Evolutionary conservation across 1,140 invertebrate species (phyloP).

Genomic region (Episyrphus balteatus): DNA sequence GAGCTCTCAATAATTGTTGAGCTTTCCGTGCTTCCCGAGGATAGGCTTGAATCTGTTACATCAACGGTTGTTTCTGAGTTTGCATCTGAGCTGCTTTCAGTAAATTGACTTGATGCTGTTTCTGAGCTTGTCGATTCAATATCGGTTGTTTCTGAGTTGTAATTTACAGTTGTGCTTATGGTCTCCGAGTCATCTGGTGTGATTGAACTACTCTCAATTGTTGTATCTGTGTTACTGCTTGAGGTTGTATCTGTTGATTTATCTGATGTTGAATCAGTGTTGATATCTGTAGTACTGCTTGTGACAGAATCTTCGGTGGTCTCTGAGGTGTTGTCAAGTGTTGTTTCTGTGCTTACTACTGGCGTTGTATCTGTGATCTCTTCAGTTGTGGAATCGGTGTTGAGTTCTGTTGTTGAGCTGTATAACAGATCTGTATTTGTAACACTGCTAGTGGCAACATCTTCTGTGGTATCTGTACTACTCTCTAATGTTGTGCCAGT

Average conservation of each 20-base stretch:
- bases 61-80: slow-evolving; percentile 3
- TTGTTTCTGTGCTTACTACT: neutral
- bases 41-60: neutral
- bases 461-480: too few species aligned
- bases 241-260: slow-evolving; percentile 2
- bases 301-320: slow-evolving; percentile 4
- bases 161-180: too few species aligned
- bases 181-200: too few species aligned
- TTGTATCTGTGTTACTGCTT: neutral
- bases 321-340: slow-evolving; percentile 9
- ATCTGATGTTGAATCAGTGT: slow-evolving; percentile 7
- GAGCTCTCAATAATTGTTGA: slow-evolving; percentile 1
- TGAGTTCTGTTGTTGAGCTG: too few species aligned
- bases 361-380: slow-evolving; percentile 6
- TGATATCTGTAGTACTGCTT: slow-evolving; percentile 6
- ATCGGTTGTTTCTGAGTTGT: neutral
- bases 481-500: too few species aligned
- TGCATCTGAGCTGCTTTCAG: slow-evolving; percentile 2
- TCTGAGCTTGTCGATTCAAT: slow-evolving; percentile 12
- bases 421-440: too few species aligned
- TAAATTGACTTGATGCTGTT: slow-evolving; percentile 8
- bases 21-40: slow-evolving; percentile 3
- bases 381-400: slow-evolving; percentile 5
- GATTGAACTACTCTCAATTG: slow-evolving; percentile 2
- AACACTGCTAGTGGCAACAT: too few species aligned